Conservation (phyloP, 2,888 invertebrate species). For the Drosophila monieri region DNA sequence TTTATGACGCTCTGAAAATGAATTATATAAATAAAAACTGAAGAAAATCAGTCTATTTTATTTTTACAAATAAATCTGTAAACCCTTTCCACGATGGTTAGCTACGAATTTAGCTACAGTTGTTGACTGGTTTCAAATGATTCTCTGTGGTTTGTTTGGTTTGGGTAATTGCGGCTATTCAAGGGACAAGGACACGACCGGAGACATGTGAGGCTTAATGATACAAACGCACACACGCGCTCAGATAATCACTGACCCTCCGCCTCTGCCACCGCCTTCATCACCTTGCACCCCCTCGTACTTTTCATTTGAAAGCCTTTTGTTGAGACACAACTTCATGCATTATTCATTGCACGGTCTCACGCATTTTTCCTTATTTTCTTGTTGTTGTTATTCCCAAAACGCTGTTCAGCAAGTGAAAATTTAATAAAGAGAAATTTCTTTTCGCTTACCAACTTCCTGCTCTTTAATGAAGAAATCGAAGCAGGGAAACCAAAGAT, state of each 20-base stretch:
- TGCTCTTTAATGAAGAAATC: slow-evolving; percentile 44
- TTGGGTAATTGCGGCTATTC: slow-evolving; percentile 55
- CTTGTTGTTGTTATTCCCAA: slow-evolving; percentile 32
- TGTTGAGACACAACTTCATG: slow-evolving; percentile 57
- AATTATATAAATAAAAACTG: too few relatives aligned
- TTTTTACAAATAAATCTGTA: too few relatives aligned
- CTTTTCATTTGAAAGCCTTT: slow-evolving; percentile 28
- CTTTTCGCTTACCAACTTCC: slow-evolving; percentile 67
- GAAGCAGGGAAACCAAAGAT: not conserved
- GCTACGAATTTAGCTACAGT: not conserved
- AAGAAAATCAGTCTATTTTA: too few relatives aligned
- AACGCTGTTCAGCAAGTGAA: slow-evolving; percentile 53
- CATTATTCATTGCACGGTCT: slow-evolving; percentile 80
- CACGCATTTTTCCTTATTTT: slow-evolving; percentile 70
- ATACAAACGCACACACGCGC: slow-evolving; percentile 50
- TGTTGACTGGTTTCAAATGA: not conserved
- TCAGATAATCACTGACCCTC: slow-evolving; percentile 66
- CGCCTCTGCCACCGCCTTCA: slow-evolving; percentile 1
- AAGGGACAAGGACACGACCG: slow-evolving; percentile 26
- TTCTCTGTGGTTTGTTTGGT: slow-evolving; percentile 26
- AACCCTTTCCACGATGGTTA: not conserved
- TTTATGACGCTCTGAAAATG: too few relatives aligned
- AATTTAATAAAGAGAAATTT: slow-evolving; percentile 75
- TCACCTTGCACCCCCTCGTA: slow-evolving; percentile 2
- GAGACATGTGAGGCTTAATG: slow-evolving; percentile 23